Evolutionary conservation across 2,888 invertebrate genomes (phyloP), one percentile per base, ranked within the genome.

Genomic region (Liopterus haemorrhoidalis): DNA sequence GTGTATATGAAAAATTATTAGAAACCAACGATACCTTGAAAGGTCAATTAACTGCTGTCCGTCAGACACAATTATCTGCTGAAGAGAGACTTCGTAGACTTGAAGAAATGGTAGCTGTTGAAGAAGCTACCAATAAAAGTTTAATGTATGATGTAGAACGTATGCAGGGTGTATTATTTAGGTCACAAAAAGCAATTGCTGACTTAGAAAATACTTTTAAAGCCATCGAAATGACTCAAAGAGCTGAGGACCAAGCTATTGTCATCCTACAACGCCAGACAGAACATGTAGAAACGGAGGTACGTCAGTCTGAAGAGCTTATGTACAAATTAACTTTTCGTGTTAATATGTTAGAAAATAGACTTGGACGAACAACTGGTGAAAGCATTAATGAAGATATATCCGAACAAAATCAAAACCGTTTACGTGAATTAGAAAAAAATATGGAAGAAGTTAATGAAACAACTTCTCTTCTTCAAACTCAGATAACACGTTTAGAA

Each of bases 81-180:
- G 74, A 73, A 27, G 79, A 79, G 55, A 68, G 78, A 21, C 70
- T 74, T 0, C 75, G 70, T 40, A 73, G 78, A 54, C 64, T 82
- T 5, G 75, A 81, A 57, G 71, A 74, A 18, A 74, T 82, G 62
- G 65, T 81, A 12, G 74, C 75, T 67, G 70, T 69, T 30, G 76
- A 76, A 55, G 72, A 76, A 55, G 69, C 67, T 11, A 72, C 70
- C 53, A 69, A 72, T n/a, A 69, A 59, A 28, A 65, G 68, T 22
- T 43, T 76, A 42, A 66, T 69, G 2, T 42, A 58, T 31, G 75
- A 71, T 53, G 69, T 70, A 39, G 72, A 73, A 53, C 64, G 70
- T 28, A 66, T 74, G 4, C 72, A 74, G 68, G 70, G 71, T 38
- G 68, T 71, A 54, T 65, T 72, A 1, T 74, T 71, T 52, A 57